phyloP scores from a whole-genome alignment of 2,113 vertebrate genomes.

The Poeciliopsis retropinna region DNA sequence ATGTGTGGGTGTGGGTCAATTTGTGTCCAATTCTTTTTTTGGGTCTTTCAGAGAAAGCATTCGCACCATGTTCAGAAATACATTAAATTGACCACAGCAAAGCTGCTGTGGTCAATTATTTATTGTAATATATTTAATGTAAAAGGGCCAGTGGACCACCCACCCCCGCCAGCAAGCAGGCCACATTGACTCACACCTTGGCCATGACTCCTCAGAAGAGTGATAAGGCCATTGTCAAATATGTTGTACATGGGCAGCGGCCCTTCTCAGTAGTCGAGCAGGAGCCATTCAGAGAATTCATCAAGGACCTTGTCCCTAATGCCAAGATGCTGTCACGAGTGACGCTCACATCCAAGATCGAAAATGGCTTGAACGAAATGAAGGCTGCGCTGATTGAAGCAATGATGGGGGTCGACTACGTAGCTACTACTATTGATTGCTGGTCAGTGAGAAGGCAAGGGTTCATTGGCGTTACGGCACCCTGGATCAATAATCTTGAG shows the following conservation, averaged over 20 bases:
- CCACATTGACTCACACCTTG: not conserved
- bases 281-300: not conserved
- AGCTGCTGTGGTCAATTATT: no score
- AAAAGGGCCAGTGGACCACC: not conserved
- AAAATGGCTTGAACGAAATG: no score
- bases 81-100: no score
- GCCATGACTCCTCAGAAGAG: constrained; percentile 1
- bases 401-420: not conserved
- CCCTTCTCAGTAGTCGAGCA: not conserved
- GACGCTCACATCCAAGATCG: no score
- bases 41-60: no score
- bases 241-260: not conserved
- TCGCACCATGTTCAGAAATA: no score
- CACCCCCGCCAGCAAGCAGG: not conserved
- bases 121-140: no score
- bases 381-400: constrained; percentile 1
- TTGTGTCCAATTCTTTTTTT: no score
- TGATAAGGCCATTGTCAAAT: constrained; percentile 2
- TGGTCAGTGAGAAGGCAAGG: constrained; percentile 3
- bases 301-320: no score
- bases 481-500: no score
- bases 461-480: not conserved
- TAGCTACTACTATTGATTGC: constrained; percentile 1
- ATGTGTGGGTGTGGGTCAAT: no score
- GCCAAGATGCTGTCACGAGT: no score